These are phyloP conservation scores for Siniperca chuatsi DNA, from an alignment of 2,113 vertebrate species.

Conservation along the genomic window DNA sequence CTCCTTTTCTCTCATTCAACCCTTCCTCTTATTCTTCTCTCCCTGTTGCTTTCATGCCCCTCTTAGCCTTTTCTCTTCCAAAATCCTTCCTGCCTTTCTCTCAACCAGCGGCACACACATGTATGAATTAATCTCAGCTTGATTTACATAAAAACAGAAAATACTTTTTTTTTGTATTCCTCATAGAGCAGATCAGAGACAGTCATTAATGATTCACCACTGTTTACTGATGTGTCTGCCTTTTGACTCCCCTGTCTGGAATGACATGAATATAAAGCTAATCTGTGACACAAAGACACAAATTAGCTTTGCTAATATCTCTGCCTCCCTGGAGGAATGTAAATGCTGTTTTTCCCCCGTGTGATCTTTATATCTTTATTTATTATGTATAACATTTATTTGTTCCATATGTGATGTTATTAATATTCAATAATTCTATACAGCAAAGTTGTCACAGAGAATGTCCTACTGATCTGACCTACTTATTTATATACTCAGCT, in stretches of 20 bases:
- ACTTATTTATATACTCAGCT: no score
- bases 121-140: constrained; percentile 36
- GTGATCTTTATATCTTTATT: background rate
- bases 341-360: constrained; percentile 2
- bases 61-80: constrained; percentile 53
- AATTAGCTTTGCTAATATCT: constrained; percentile 1
- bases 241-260: constrained; percentile 36
- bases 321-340: constrained; percentile 1
- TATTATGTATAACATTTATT: constrained; percentile 4
- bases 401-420: background rate
- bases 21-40: constrained; percentile 54
- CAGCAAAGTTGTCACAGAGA: background rate
- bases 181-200: constrained; percentile 36
- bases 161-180: background rate
- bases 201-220: constrained; percentile 50
- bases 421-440: background rate
- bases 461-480: background rate
- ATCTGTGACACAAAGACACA: constrained; percentile 29
- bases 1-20: constrained; percentile 30
- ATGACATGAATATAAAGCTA: constrained; percentile 32
- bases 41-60: constrained; percentile 46
- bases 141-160: constrained; percentile 68
- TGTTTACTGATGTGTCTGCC: constrained; percentile 36
- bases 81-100: constrained; percentile 53
- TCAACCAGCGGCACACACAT: constrained; percentile 22